Evolutionary conservation across 1,140 invertebrate genomes (phyloP), one percentile per base, ranked within the genome.

Genomic region (Lepidurus arcticus): DNA sequence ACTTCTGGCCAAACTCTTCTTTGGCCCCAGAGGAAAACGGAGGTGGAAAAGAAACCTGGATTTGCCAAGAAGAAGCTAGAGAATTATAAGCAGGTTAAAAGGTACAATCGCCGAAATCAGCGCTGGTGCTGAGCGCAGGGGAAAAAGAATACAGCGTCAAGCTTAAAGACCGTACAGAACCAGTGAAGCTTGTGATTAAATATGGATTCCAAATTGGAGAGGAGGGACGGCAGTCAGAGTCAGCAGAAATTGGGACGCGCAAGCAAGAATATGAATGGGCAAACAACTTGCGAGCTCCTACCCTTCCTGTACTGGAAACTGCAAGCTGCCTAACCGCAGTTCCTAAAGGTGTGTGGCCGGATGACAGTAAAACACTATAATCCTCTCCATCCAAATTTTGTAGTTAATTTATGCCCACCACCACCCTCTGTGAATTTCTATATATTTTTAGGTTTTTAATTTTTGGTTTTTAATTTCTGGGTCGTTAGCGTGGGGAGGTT

Each of bases 151-250:
- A 34, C 3, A 34, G 34, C 21, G 53, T 65, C 5, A 65, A 65
- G 53, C 53, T 65, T n/a, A 65, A 65, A 65, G 53, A 65, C 53
- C 53, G 21, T 65, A 65, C 21, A 21, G 53, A 65, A 65, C 53
- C 53, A 65, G 53, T 65, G 53, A 65, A 65, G 53, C 53, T 65
- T 65, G 53, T 65, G 53, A 65, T 65, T 65, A 65, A 65, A 65
- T 65, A 65, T 65, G 53, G 53, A 65, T 65, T 65, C 53, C 53
- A 65, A 65, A 65, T 16, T 65, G 53, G 53, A 21, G 21, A 21
- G 21, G 21, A 65, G 21, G 21, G 53, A 65, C 53, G 21, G n/a
- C 53, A 65, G 53, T 65, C 53, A 65, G 21, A 65, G 53, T 65
- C 53, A 65, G 53, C 53, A 65, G 53, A 65, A 65, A 11, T 16